Evolutionary conservation across 2,797 vertebrate species (phyloP), one percentile per base, ranked within the genome.

Genomic region (Enoplosus armatus): DNA sequence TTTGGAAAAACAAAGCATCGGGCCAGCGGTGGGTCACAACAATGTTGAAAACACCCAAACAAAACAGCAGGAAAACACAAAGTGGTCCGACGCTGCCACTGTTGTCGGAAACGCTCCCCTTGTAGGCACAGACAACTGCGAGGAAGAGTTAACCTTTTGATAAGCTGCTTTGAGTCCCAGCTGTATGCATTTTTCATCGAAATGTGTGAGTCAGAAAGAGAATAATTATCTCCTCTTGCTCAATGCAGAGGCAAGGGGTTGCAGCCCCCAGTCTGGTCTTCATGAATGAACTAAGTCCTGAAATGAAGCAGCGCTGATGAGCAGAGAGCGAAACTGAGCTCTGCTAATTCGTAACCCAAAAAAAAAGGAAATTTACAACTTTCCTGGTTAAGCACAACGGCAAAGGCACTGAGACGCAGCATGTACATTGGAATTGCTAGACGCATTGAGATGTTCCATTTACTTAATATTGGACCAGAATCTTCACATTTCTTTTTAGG

Each of bases 91-190:
- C 50, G 76, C 84, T 37, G 79, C 80, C 77, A 62, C 81, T 74
- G 71, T 88, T 78, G 69, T 81, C 14, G 56, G 82, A 87, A 85
- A 84, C 65, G 72, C 76, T 85, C 81, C 80, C 68, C 68, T 89
- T 92, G 86, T 89, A 90, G 80, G 74, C 80, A 70, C 74, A 92
- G 85, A 90, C 86, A 88, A 92, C 79, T 86, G 86, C 86, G 75
- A 80, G 88, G 89, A 93, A 93, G 87, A 89, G 91, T 91, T 94
- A 91, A 93, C 93, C 92, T 92, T 92, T 92, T 90, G 87, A 93
- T 90, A 89, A 92, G 86, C 93, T 81, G 85, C 89, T 90, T 91
- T 82, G 75, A 89, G 90, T 89, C 87, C 83, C 86, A 78, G 90
- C 92, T 89, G 89, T 89, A 92, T 93, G 92, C 86, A 92, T 92